Base-by-base conservation (phyloP, 2,888 invertebrate species). In the Drosophila mulleri region DNA sequence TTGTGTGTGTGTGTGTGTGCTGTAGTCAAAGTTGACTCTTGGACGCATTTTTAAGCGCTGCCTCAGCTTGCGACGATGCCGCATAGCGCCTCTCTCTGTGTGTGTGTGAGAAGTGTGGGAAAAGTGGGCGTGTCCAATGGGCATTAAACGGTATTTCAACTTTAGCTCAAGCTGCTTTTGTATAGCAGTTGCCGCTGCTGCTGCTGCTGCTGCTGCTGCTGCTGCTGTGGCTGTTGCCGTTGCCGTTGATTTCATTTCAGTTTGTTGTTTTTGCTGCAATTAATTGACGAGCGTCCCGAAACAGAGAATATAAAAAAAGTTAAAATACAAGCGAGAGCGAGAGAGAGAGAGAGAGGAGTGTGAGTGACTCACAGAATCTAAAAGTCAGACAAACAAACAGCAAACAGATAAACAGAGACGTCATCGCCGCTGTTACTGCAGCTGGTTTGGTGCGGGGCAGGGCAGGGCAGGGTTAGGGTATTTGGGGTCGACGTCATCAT, bases 1-100 rank as follows among this genome's bases (percentile, higher is more conserved):
- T 37, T 63, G 23, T 57, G 41, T 23, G 44, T 56, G 20, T 50
- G 45, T 60, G 44, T 50, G 48, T 65, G 52, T 57, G 52, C 67
- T 72, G 83, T 71, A 80, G 83, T 80, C 87, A 87, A 83, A 83
- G 83, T 83, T 83, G 82, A 88, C 85, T 86, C 86, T 88, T 88
- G 84, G 82, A 86, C 86, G 86, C 87, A 86, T 86, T 88, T 84
- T 75, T 72, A 82, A 87, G 80, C 83, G 84, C 72, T 82, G 70
- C 44, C 62, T 41, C 50, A 44, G 41, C 61, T 48, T 48, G 18
- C 61, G 23, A 39, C 56, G 67, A 44, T 52, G 37, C 26, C n/a
- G 16, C 65, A n/a, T 11, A 18, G 35, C 44, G 45, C 50, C 63
- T 35, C 35, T n/a, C 3, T 16, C 20, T 47, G 9, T 41, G 39